Base-by-base conservation (phyloP, 2,113 vertebrate species). In the Sceloporus tristichus region DNA sequence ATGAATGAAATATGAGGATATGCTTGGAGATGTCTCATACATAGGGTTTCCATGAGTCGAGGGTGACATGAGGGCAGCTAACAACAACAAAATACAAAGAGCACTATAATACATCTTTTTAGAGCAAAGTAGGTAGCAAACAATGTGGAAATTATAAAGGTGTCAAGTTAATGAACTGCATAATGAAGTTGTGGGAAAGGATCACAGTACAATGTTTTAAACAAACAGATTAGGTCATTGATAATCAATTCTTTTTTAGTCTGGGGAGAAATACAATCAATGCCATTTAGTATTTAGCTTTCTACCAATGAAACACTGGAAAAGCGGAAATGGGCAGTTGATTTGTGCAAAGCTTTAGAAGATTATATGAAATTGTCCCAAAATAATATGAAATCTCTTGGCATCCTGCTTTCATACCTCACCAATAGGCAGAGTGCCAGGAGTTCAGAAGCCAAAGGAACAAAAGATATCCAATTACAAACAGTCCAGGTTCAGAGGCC, bases 111-210 rank as follows among this genome's bases (percentile, higher is more conserved):
- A 38, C 7, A 34, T 40, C 27, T 82, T 75, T 68, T 66, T 34
- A 76, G n/a, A 82, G 53, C 56, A 88, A 66, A 75, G 40, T 9
- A 34, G 7, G 4, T 29, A n/a, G 29, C 6, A 48, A 82, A 11
- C 59, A 88, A 82, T 38, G 40, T 66, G 29, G 71, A 82, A 65
- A 82, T 66, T 76, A 76, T 66, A 66, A 65, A 74, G 59, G 71
- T 53, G 73, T 82, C 82, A 53, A 87, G 56, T 87, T 75, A 82
- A 82, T 74, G 86, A 82, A 76, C 71, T 79, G 81, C 76, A 76
- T 82, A 82, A 87, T 87, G 56, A 75, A 82, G 71, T 76, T 82
- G 53, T 87, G 56, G 73, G 54, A 65, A 78, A 48, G 25, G 34
- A 62, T 65, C 38, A 42, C 18, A 13, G 53, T 62, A 62, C 38